phyloP scores from a whole-genome alignment of 2,888 invertebrate species.

The Halocaridina rubra region DNA sequence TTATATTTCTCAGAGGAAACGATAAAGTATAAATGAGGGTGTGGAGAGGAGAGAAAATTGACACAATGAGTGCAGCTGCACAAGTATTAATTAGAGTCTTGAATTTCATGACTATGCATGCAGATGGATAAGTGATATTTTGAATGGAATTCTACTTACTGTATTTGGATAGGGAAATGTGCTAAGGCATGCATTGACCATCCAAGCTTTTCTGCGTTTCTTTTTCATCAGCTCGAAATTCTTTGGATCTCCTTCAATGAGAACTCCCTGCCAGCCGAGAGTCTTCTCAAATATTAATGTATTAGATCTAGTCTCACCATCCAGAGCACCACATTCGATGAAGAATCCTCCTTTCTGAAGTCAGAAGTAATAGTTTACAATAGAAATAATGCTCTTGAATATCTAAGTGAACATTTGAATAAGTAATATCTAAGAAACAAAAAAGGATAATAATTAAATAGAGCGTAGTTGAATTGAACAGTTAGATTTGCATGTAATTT shows the following conservation, averaged over 20 bases:
- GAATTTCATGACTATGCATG: background rate
- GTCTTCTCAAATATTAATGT: constrained; percentile 71
- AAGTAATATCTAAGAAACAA: background rate
- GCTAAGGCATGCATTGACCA: constrained; percentile 71
- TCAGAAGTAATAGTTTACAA: too few species aligned
- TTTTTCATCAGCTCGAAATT: constrained; percentile 69
- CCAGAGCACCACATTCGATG: constrained; percentile 73
- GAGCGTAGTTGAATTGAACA: too few species aligned
- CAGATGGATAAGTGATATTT: background rate
- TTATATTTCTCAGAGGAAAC: too few species aligned
- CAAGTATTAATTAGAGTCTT: too few species aligned
- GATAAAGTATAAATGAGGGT: too few species aligned
- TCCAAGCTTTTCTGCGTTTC: constrained; percentile 70
- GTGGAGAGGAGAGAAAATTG: too few species aligned
- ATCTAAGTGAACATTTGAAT: background rate
- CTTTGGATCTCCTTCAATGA: constrained; percentile 72
- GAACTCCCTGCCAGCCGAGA: constrained; percentile 71
- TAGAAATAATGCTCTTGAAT: background rate
- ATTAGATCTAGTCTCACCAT: constrained; percentile 73
- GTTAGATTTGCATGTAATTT: too few species aligned
- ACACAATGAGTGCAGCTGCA: too few species aligned
- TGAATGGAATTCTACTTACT: constrained; percentile 66
- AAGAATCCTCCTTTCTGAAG: constrained; percentile 71
- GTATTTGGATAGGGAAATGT: constrained; percentile 67
- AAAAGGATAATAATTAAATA: too few species aligned